Percentiles rank a stretch among this genome's conserved stretches.
These are phyloP conservation scores for Epiblema foenella DNA, from an alignment of 2,888 invertebrate species.

Conservation along the genomic window DNA sequence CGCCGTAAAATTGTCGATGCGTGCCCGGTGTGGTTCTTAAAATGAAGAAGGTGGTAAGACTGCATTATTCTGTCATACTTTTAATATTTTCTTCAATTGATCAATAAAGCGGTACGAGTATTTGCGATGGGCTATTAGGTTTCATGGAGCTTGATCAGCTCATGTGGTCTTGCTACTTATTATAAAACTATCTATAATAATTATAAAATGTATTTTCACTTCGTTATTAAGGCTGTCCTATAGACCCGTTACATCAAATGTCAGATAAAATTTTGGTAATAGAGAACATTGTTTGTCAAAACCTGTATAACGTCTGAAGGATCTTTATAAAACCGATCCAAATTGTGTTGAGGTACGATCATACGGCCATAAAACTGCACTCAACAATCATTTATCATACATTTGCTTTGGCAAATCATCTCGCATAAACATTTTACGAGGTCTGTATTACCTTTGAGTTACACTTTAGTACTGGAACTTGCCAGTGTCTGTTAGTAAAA, in stretches of 20 bases:
- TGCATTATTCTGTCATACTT: neutral
- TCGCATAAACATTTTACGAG: conserved; percentile 39
- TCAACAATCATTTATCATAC: conserved; percentile 20
- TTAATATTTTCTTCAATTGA: neutral
- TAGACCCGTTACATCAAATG: too few species aligned
- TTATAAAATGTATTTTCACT: too few species aligned
- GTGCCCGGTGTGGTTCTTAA: conserved; percentile 3
- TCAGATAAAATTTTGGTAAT: too few species aligned
- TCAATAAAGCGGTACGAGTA: neutral
- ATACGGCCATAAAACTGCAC: conserved; percentile 17
- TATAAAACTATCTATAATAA: neutral
- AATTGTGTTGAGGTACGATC: too few species aligned
- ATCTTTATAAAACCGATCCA: too few species aligned
- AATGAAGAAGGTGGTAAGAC: conserved; percentile 2
- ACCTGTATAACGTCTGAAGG: too few species aligned
- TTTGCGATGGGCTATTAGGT: conserved; percentile 19
- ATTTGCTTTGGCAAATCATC: conserved; percentile 22
- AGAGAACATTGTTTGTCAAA: too few species aligned
- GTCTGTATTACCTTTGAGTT: conserved; percentile 35
- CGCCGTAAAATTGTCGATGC: conserved; percentile 29
- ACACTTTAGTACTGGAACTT: conserved; percentile 26
- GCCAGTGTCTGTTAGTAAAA: conserved; percentile 17
- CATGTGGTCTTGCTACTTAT: conserved; percentile 17
- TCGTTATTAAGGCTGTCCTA: too few species aligned
- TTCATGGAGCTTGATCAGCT: conserved; percentile 16